Evolutionary conservation across 2,888 invertebrate genomes (phyloP).

Genomic region (Arctia plantaginis): DNA sequence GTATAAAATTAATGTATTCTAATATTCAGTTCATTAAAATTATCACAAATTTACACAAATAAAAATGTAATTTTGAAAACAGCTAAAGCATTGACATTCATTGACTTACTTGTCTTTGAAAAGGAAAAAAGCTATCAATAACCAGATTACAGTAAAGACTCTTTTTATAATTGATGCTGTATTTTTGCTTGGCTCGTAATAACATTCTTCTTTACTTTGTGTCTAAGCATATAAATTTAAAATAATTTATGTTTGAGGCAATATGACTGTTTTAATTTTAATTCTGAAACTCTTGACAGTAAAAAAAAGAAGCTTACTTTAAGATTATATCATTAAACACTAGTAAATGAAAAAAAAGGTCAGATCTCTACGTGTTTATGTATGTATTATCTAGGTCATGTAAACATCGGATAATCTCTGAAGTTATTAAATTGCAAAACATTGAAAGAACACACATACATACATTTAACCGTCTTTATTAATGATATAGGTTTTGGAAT

Average conservation of each 20-base stretch:
- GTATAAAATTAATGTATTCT: constrained; percentile 39
- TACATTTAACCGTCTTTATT: neutral
- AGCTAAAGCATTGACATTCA: constrained; percentile 34
- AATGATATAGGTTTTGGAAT: neutral
- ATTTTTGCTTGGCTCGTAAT: neutral
- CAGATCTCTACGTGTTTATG: no score
- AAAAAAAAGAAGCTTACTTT: neutral
- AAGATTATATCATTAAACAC: neutral
- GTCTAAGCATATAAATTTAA: neutral
- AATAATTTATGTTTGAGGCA: neutral
- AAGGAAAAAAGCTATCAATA: constrained; percentile 5
- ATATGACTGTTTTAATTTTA: neutral
- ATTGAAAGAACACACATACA: neutral
- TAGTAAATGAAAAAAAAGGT: no score
- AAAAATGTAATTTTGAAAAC: constrained; percentile 48
- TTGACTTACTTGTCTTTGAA: constrained; percentile 26
- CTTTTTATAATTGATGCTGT: neutral
- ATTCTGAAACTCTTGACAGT: neutral
- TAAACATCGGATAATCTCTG: neutral
- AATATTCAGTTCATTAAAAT: constrained; percentile 38
- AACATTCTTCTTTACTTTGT: neutral
- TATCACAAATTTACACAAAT: constrained; percentile 26
- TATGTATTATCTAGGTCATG: no score
- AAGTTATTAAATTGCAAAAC: neutral
- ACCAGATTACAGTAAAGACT: neutral